phyloP scores from a whole-genome alignment of 2,888 invertebrate genomes.

The Prosapia bicincta region DNA sequence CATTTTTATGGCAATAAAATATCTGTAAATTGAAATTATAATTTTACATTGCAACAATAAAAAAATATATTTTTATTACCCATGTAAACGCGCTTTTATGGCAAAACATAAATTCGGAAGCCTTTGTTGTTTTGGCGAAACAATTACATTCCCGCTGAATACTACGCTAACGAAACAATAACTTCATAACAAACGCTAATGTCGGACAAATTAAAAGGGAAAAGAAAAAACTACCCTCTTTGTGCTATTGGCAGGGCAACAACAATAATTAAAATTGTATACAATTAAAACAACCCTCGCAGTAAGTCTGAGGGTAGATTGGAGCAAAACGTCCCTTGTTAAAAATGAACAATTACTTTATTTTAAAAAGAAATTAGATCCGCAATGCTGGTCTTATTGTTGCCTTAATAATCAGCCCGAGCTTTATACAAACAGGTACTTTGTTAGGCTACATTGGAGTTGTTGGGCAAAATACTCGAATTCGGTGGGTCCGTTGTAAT shows the following conservation, averaged over 20 bases:
- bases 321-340: conserved; percentile 9
- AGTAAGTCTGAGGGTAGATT: background rate
- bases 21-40: too few relatives aligned
- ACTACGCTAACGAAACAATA: background rate
- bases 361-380: conserved; percentile 10
- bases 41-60: too few relatives aligned
- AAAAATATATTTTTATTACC: too few relatives aligned
- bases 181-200: background rate
- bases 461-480: too few relatives aligned
- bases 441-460: too few relatives aligned
- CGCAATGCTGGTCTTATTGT: background rate
- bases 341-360: conserved; percentile 20
- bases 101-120: too few relatives aligned
- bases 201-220: background rate
- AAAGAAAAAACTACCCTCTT: background rate
- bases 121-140: background rate
- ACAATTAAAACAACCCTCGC: conserved; percentile 1
- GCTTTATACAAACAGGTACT: too few relatives aligned
- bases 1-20: too few relatives aligned
- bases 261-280: background rate
- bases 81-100: too few relatives aligned
- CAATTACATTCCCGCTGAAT: background rate
- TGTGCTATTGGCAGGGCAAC: background rate
- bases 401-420: too few relatives aligned
- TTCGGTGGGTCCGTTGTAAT: too few relatives aligned